Base-by-base conservation (phyloP, 2,797 vertebrate species). In the Hafferia zeledoni region DNA sequence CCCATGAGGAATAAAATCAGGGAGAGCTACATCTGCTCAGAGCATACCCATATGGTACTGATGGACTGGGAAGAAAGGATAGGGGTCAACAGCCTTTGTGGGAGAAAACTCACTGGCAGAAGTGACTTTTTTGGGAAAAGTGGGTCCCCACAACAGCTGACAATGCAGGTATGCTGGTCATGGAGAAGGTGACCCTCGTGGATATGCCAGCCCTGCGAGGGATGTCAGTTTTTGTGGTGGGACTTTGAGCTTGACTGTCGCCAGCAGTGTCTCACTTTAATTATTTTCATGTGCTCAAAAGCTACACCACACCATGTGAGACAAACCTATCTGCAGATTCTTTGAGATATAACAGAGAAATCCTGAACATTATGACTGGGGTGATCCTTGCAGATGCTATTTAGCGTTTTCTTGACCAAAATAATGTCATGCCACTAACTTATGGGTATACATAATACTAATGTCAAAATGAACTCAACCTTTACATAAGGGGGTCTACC, bases 291-390 rank as follows among this genome's bases (percentile, higher is more conserved):
- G 6, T 49, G 16, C 47, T 79, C 3, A 2, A 13, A 22, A 56
- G 15, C 30, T 49, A 3, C 13, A 19, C 3, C 0, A 4, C 15
- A 19, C 3, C 0, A 0, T 9, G 9, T 8, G n/a, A 68, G 37
- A 31, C 24, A 33, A 76, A 70, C 28, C 5, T 5, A 11, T 8
- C 28, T 4, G 1, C 13, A 22, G 59, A 19, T 76, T 30, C 33
- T n/a, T 61, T 55, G 25, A 33, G 17, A 24, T 20, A 5, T 3
- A 37, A 8, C 20, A 76, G 35, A 30, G 28, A 52, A 72, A 10
- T 22, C 4, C 24, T 52, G 15, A 46, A 4, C 43, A n/a, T 55
- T 57, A 13, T 23, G 10, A 30, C 31, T 13, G 13, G 31, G 17
- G 24, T 3, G 3, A 31, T 10, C 16, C 47, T 44, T 37, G 35